These are phyloP conservation scores for Oreohelix idahoensis DNA, from an alignment of 1,140 invertebrate species.

Conservation along the genomic window DNA sequence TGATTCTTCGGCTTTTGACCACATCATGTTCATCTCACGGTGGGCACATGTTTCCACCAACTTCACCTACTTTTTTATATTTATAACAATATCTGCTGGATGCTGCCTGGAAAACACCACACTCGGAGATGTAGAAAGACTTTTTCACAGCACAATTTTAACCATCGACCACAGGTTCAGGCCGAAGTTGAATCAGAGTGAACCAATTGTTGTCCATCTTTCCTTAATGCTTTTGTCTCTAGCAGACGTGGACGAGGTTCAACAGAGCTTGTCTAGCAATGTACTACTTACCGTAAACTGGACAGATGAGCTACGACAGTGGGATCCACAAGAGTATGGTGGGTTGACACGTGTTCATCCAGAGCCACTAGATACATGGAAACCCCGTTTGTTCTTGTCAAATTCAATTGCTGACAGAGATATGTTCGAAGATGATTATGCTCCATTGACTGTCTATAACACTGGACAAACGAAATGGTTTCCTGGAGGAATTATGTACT, in stretches of 20 bases:
- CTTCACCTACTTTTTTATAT: neutral
- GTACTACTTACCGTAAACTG: slow-evolving; percentile 2
- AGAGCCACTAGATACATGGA: slow-evolving; percentile 9
- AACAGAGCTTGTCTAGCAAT: neutral
- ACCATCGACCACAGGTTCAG: neutral
- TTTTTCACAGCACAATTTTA: neutral
- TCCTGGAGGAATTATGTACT: slow-evolving; percentile 7
- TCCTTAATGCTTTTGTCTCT: neutral
- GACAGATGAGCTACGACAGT: slow-evolving; percentile 12
- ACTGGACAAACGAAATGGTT: neutral
- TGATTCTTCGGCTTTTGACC: no score
- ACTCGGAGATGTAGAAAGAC: neutral
- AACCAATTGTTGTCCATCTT: neutral
- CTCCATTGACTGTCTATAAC: slow-evolving; percentile 3
- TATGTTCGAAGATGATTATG: slow-evolving; percentile 19
- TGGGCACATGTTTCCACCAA: neutral
- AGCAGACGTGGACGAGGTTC: neutral
- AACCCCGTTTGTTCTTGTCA: neutral
- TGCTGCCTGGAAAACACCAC: neutral
- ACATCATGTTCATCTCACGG: neutral
- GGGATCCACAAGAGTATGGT: slow-evolving; percentile 5
- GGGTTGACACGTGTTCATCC: neutral
- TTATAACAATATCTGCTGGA: neutral
- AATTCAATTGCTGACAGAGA: slow-evolving; percentile 3
- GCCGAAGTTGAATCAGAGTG: neutral